Evolutionary conservation across 2,113 vertebrate species (phyloP).

Genomic region (Spermophilus dauricus): DNA sequence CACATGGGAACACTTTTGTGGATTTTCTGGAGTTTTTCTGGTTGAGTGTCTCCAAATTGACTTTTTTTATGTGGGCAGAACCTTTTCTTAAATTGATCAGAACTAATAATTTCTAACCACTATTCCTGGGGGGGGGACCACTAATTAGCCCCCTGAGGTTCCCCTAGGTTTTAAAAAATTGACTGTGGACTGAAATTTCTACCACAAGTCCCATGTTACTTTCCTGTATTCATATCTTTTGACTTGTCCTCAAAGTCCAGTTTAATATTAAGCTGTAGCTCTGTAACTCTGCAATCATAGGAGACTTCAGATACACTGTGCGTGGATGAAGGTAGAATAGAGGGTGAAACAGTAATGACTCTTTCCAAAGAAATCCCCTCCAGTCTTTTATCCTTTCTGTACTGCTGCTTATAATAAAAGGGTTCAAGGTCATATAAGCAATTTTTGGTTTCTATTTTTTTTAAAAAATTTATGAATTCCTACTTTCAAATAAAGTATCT

Average conservation of each 20-base stretch:
- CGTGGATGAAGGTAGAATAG: rapidly evolving
- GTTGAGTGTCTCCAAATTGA: background rate
- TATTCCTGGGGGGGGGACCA: background rate
- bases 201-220: background rate
- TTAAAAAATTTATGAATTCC: background rate
- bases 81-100: background rate
- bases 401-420: background rate
- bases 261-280: background rate
- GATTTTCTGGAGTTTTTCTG: background rate
- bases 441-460: background rate
- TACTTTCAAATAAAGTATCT: background rate
- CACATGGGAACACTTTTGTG: background rate
- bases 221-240: background rate
- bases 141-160: background rate
- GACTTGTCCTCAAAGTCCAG: background rate
- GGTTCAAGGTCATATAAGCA: background rate
- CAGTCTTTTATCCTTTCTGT: background rate
- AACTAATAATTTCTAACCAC: background rate
- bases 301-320: background rate
- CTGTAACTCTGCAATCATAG: background rate
- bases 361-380: background rate
- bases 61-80: background rate
- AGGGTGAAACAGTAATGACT: background rate
- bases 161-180: background rate
- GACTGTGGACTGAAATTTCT: background rate